Evolutionary conservation across 2,113 vertebrate species (phyloP).

Genomic region (Otolemur garnettii): DNA sequence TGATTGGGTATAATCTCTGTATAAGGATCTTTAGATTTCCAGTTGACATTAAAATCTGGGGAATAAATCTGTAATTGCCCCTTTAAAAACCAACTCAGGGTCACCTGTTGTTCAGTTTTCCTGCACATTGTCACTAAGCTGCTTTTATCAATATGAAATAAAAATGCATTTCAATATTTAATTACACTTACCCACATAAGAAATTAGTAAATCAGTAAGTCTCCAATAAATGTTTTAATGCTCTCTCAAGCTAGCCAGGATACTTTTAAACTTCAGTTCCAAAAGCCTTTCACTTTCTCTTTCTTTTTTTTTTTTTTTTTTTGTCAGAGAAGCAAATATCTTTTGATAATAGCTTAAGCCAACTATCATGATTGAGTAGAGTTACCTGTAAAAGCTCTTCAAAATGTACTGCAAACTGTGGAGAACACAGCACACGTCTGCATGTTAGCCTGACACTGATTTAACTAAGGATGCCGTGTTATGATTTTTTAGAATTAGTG

Average conservation of each 20-base stretch:
- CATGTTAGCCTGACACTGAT: neutral
- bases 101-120: neutral
- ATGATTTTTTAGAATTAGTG: neutral
- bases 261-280: neutral
- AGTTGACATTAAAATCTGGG: neutral
- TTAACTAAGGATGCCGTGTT: neutral
- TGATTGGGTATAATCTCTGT: neutral
- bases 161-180: neutral
- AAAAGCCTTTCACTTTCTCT: neutral
- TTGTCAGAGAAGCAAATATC: neutral
- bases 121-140: neutral
- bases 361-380: conserved; percentile 21
- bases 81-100: neutral
- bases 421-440: neutral
- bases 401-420: neutral
- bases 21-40: neutral
- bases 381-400: conserved; percentile 18
- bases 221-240: neutral
- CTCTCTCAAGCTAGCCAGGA: neutral
- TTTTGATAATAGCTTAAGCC: conserved; percentile 28
- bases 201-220: neutral
- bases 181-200: neutral
- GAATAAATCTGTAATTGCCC: neutral
- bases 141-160: neutral
- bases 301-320: no score